phyloP scores from a whole-genome alignment of 2,797 vertebrate species.

The Mormyrus proboscirostris region DNA sequence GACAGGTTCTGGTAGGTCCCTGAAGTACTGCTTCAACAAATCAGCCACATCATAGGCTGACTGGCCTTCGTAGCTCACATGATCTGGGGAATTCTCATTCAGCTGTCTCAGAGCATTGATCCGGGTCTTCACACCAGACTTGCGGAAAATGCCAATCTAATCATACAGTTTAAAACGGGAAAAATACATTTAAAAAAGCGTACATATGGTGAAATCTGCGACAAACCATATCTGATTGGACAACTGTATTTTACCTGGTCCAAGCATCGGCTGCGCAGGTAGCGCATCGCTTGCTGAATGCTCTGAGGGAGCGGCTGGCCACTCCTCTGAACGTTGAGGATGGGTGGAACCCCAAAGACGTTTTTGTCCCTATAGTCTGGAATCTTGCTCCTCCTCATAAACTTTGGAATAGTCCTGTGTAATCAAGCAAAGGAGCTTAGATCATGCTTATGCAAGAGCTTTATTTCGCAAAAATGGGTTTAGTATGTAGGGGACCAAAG shows the following conservation, averaged over 20 bases:
- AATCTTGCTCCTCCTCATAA: conserved; percentile 76
- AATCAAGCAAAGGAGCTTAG: neutral
- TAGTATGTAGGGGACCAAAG: neutral
- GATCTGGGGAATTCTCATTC: conserved; percentile 69
- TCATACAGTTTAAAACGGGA: neutral
- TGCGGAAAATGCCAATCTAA: conserved; percentile 79
- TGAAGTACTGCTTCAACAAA: conserved; percentile 78
- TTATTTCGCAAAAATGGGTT: neutral
- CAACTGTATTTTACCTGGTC: conserved; percentile 60
- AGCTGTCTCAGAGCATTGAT: conserved; percentile 71
- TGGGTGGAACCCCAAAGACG: conserved; percentile 72
- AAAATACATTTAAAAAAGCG: neutral
- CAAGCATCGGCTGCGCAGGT: conserved; percentile 71
- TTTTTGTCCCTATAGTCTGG: conserved; percentile 69
- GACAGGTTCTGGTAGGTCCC: conserved; percentile 74
- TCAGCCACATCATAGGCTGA: conserved; percentile 76
- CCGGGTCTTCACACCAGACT: conserved; percentile 76
- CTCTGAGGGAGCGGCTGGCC: conserved; percentile 78
- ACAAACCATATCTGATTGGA: neutral
- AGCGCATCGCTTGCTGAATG: conserved; percentile 81
- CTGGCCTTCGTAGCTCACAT: conserved; percentile 70
- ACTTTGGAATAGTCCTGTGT: conserved; percentile 73
- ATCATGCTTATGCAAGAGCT: neutral
- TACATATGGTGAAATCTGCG: neutral
- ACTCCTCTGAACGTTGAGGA: conserved; percentile 67